Percentiles rank a stretch among this genome's conserved stretches.
Evolutionary conservation across 2,888 invertebrate species (phyloP).

Genomic region (Deilephila elpenor): DNA sequence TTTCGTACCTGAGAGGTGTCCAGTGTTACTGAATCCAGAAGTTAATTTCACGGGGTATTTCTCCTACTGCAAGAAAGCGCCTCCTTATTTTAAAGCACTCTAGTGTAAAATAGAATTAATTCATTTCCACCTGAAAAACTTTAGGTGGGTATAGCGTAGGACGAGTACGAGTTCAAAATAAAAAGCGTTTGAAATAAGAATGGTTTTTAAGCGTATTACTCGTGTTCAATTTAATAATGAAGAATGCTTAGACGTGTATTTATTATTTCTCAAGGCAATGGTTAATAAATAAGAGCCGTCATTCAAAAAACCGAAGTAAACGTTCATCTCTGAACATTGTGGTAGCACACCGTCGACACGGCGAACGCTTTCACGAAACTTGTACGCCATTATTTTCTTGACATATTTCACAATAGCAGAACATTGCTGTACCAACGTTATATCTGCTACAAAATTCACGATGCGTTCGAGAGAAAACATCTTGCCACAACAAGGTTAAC

Average conservation of each 20-base stretch:
- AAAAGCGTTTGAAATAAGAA: neutral
- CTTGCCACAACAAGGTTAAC: constrained; percentile 33
- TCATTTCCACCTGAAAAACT: constrained; percentile 57
- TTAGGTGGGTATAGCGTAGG: constrained; percentile 47
- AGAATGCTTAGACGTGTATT: neutral
- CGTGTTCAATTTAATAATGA: too few relatives aligned
- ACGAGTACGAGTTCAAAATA: neutral
- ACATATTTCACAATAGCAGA: constrained; percentile 71
- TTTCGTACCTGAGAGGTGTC: constrained; percentile 76
- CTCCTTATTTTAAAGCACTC: constrained; percentile 70
- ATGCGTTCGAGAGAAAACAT: constrained; percentile 50
- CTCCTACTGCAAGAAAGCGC: constrained; percentile 66
- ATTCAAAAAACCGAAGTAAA: constrained; percentile 45
- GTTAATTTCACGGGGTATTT: constrained; percentile 83
- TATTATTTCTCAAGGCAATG: neutral
- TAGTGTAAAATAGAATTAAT: constrained; percentile 76
- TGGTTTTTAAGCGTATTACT: neutral
- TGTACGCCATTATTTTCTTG: constrained; percentile 69
- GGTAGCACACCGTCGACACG: constrained; percentile 31
- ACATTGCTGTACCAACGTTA: constrained; percentile 48
- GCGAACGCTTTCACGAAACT: constrained; percentile 49
- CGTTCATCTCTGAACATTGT: constrained; percentile 51
- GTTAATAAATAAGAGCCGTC: neutral
- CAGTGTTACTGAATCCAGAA: constrained; percentile 72
- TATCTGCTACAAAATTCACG: constrained; percentile 59